Base-by-base conservation (phyloP, 2,888 invertebrate genomes). In the Endomychus coccineus region DNA sequence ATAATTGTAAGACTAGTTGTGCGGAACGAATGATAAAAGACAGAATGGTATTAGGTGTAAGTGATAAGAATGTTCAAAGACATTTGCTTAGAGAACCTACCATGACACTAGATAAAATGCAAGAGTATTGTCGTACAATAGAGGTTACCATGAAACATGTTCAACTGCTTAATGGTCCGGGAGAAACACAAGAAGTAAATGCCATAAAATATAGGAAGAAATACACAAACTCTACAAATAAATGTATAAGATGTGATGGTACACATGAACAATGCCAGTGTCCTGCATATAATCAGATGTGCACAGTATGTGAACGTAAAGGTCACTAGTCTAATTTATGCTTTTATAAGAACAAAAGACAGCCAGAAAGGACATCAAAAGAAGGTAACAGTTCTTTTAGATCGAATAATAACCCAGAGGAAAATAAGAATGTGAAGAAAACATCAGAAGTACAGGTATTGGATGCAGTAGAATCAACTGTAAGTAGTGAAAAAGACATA, bases 231-330 rank as follows among this genome's bases (percentile, higher is more conserved):
- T 2, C 19, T n/a, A n/a, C 2, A 7, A 30, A n/a, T 21, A 30
- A 30, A 30, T 30, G 30, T n/a, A 30, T 12, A 11, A 30, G 30
- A 19, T 30, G 30, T 30, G 30, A 21, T 21, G 21, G 19, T 19
- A 14, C 12, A 19, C 17, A 30, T 30, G 19, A 12, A 21, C 30
- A 17, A 3, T 21, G 30, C 17, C 12, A 30, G 14, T 30, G 17
- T n/a, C 30, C 30, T 21, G 30, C 30, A 19, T 30, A 21, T 30
- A 17, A 21, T 2, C 30, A 30, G 14, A 19, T 30, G 9, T 30
- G 30, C n/a, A 17, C 4, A 16, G 10, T 13, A 11, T 30, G 30
- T 11, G 19, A 30, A 21, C 17, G 21, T 12, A 16, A 30, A 19
- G 30, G 19, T 14, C 30, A 30, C 14, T 30, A 21, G 17, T 10